Evolutionary conservation across 2,113 vertebrate species (phyloP), one percentile per base, ranked within the genome.

Genomic region (Brachyhypopomus occidentalis): DNA sequence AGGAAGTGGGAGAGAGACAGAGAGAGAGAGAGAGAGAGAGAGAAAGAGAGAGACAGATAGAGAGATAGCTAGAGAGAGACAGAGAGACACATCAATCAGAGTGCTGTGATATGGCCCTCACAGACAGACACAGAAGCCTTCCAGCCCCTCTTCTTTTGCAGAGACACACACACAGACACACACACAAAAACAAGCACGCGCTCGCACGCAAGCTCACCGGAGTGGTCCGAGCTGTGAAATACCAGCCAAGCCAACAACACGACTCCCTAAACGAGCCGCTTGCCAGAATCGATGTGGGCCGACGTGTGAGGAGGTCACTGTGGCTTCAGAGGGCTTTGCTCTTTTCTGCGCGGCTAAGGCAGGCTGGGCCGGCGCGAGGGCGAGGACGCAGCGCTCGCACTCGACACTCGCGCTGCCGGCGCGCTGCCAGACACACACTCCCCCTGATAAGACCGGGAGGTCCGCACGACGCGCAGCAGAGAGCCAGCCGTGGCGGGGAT

Each of bases 31-130:
- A 30, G 23, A 63, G 9, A 14, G 22, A 72, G 17, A 27, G 11
- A 45, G 34, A 41, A 30, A 41, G 58, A n/a, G 63, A 75, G 56
- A 34, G 30, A 9, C n/a, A n/a, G n/a, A n/a, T n/a, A n/a, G n/a
- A n/a, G n/a, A n/a, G n/a, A n/a, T n/a, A n/a, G n/a, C n/a, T n/a
- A n/a, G n/a, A n/a, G 0, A 16, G 25, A 36, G 9, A 66, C 14
- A 66, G 25, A 23, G 22, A 62, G 12, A 30, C 11, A 6, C 67
- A 84, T 84, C 78, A 80, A 77, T 80, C 78, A 84, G 16, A 77
- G 45, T 36, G 67, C 62, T 72, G 66, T 72, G 74, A 55, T 9
- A 64, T n/a, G 27, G 36, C 74, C 23, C 70, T 80, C 78, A 77
- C 78, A 77, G 38, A 2, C 56, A 71, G 55, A 71, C 20, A 77